Percentiles rank a stretch among this genome's conserved stretches.
These are phyloP conservation scores for Drosophila littoralis DNA, from an alignment of 1,140 invertebrate genomes.

Conservation along the genomic window DNA sequence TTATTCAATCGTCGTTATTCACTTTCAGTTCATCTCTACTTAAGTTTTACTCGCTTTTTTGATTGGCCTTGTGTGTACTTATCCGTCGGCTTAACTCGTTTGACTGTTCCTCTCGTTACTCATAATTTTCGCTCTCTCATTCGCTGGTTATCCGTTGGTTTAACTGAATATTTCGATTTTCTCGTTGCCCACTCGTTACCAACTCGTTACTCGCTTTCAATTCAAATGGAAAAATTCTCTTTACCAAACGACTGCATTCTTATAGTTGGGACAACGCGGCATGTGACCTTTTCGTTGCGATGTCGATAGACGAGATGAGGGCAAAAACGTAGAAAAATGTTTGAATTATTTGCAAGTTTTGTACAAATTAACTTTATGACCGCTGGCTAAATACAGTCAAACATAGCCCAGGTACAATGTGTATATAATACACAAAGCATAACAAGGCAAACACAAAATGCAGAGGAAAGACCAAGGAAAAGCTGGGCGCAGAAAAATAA, in stretches of 20 bases:
- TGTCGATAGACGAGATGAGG: constrained; percentile 6
- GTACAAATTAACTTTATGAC: constrained; percentile 83
- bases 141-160: too few relatives aligned
- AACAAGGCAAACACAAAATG: constrained; percentile 77
- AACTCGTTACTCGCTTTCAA: background rate
- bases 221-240: background rate
- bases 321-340: constrained; percentile 18
- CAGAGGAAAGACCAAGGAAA: constrained; percentile 31
- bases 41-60: too few relatives aligned
- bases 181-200: background rate
- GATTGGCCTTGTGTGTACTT: too few relatives aligned
- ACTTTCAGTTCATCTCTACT: too few relatives aligned
- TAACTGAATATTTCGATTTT: background rate
- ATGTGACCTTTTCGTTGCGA: constrained; percentile 11
- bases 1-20: too few relatives aligned
- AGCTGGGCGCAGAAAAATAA: constrained; percentile 1
- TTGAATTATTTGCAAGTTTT: constrained; percentile 82
- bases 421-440: constrained; percentile 82
- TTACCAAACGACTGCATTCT: constrained; percentile 7
- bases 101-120: too few relatives aligned
- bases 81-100: too few relatives aligned
- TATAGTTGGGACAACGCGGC: background rate
- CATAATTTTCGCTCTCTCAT: too few relatives aligned
- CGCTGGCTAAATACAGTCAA: constrained; percentile 81
- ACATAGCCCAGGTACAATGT: constrained; percentile 72